Evolutionary conservation across 1,140 invertebrate genomes (phyloP), one percentile per base, ranked within the genome.

Genomic region (Schlechtendalia chinensis): DNA sequence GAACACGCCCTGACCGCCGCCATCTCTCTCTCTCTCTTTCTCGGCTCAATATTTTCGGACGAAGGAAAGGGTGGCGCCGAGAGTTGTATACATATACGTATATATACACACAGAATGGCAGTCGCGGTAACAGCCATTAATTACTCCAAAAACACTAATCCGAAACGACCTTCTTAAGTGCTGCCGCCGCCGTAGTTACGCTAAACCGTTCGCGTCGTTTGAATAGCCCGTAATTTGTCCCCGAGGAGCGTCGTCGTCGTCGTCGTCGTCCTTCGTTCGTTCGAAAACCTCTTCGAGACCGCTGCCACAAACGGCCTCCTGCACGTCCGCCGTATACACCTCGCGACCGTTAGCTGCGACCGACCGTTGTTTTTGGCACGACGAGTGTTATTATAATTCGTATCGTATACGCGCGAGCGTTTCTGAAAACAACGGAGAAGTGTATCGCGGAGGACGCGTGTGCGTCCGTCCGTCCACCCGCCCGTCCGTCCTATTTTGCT

Each of bases 161-260:
- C 69, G 50, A 4, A 29, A 72, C 47, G 47, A 72, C 69, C 69
- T 72, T 19, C 69, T 72, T 72, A 72, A 72, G 69, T 19, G 27
- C 50, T 14, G 24, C 8, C 45, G n/a, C 19, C 10, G 24, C 67
- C 14, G 14, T 2, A 12, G 16, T 22, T 39, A 8, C 17, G 22
- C 67, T 53, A 71, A 71, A 53, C 67, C 67, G 47, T 29, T 71
- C 47, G 22, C 67, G 24, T 53, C 67, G 17, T 71, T 71, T 24
- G 69, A 72, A 72, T 54, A 54, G 50, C 27, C 67, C 14, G 50
- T 72, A 72, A 72, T 72, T 72, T 72, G 69, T 72, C 69, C 69
- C 47, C 69, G 50, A 54, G 69, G 69, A 54, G 16, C 17, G 24
- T 61, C 58, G 24, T 29, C 59, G 12, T 63, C 11, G 16, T 3